Evolutionary conservation across 2,888 invertebrate genomes (phyloP).

Genomic region (Pasiphila rectangulata): DNA sequence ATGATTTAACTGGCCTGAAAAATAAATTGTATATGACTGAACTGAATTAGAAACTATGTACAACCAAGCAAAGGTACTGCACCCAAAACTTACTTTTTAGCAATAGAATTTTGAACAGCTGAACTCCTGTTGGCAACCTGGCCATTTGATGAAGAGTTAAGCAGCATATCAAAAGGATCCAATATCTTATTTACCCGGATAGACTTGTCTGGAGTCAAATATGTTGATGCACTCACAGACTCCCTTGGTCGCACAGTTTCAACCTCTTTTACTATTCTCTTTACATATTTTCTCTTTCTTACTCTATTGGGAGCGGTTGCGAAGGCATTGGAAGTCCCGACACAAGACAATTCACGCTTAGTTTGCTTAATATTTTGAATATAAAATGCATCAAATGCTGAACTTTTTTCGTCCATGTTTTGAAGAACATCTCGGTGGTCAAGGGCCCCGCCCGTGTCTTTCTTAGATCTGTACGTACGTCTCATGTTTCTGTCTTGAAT

Average conservation of each 20-base stretch:
- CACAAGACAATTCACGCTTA: conserved; percentile 62
- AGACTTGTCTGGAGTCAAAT: conserved; percentile 70
- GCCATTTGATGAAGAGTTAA: conserved; percentile 50
- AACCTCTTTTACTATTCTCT: conserved; percentile 58
- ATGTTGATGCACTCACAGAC: conserved; percentile 46
- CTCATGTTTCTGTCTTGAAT: conserved; percentile 44
- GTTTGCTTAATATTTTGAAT: conserved; percentile 73
- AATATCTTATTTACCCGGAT: conserved; percentile 62
- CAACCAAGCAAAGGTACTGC: no score
- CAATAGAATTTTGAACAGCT: conserved; percentile 31
- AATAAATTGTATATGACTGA: not conserved
- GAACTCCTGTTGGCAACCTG: conserved; percentile 18
- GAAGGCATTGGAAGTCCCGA: conserved; percentile 48
- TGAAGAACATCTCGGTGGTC: conserved; percentile 58
- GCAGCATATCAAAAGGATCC: conserved; percentile 66
- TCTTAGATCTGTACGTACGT: conserved; percentile 67
- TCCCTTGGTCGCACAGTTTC: conserved; percentile 39
- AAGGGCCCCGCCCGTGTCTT: conserved; percentile 50
- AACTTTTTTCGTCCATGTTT: conserved; percentile 58
- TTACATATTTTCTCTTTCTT: conserved; percentile 69
- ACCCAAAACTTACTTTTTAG: conserved; percentile 44
- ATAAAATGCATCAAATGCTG: conserved; percentile 68
- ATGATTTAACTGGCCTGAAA: conserved; percentile 46
- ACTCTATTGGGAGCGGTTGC: conserved; percentile 52
- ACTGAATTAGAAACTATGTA: no score